Conservation (phyloP, 2,113 vertebrate species). For the Phylloscopus trochilus region DNA sequence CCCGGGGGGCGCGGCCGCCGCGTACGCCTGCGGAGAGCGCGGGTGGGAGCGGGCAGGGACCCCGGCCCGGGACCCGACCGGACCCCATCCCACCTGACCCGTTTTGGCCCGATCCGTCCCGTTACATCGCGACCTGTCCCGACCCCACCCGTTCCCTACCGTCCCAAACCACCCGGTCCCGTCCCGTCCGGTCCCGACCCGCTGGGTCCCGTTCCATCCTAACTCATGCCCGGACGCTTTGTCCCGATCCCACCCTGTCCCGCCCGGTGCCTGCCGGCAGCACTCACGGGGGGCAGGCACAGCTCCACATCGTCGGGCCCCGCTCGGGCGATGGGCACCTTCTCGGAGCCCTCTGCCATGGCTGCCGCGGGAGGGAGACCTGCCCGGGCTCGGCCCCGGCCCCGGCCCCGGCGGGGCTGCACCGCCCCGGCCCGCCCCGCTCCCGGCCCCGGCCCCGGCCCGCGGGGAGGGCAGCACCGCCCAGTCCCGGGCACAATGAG, state of each 20-base stretch:
- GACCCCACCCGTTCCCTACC: no score
- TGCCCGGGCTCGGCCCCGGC: background rate
- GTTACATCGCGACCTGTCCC: no score
- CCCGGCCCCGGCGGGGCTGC: background rate
- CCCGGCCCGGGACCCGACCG: background rate
- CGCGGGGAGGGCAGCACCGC: background rate
- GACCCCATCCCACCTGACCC: fast-evolving
- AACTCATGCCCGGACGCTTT: no score
- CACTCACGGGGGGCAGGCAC: conserved; percentile 81
- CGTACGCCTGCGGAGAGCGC: conserved; percentile 70
- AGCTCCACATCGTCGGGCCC: conserved; percentile 79
- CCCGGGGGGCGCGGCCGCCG: conserved; percentile 58
- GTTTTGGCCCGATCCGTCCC: no score
- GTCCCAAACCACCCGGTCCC: background rate
- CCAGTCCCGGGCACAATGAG: background rate
- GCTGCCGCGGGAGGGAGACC: conserved; percentile 19
- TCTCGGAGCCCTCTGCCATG: conserved; percentile 77
- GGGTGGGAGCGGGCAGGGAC: background rate
- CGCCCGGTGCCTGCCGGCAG: background rate
- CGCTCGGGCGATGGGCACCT: conserved; percentile 74
- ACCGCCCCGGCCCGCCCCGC: conserved; percentile 26
- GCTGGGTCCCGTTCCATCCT: background rate
- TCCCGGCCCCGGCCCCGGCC: no score
- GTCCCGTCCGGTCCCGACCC: background rate
- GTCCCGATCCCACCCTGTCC: background rate